Evolutionary conservation across 1,140 invertebrate species (phyloP).

Genomic region (Antheraea mylitta): DNA sequence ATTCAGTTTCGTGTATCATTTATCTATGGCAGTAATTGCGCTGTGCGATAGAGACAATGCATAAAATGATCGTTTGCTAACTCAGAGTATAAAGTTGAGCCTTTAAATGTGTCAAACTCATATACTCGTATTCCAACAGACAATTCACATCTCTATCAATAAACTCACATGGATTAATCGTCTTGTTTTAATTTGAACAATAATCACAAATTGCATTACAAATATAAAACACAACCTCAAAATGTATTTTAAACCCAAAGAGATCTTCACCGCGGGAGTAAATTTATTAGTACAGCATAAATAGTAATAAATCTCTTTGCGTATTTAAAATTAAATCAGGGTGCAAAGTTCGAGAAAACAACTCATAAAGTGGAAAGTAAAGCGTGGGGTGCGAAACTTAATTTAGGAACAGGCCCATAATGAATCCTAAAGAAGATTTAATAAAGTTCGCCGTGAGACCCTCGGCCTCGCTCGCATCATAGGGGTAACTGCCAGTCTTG

Average conservation of each 20-base stretch:
- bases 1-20: no score
- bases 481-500: conserved; percentile 32
- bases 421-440: conserved; percentile 54
- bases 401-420: conserved; percentile 48
- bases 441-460: conserved; percentile 37
- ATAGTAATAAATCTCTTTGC: conserved; percentile 26
- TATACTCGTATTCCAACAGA: neutral
- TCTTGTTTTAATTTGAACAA: neutral
- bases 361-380: conserved; percentile 31
- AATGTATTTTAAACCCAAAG: neutral
- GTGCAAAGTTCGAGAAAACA: conserved; percentile 32
- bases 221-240: neutral
- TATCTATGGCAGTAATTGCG: no score
- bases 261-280: neutral
- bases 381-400: conserved; percentile 44
- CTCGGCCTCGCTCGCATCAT: conserved; percentile 29
- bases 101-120: no score
- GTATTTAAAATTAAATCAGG: conserved; percentile 33
- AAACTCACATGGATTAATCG: neutral
- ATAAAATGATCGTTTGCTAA: no score
- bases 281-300: conserved; percentile 2
- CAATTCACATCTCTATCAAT: neutral
- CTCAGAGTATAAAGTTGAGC: no score
- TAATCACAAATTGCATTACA: conserved; percentile 1
- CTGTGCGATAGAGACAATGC: no score